Evolutionary conservation across 2,113 vertebrate species (phyloP).

Genomic region (Madoqua kirkii): DNA sequence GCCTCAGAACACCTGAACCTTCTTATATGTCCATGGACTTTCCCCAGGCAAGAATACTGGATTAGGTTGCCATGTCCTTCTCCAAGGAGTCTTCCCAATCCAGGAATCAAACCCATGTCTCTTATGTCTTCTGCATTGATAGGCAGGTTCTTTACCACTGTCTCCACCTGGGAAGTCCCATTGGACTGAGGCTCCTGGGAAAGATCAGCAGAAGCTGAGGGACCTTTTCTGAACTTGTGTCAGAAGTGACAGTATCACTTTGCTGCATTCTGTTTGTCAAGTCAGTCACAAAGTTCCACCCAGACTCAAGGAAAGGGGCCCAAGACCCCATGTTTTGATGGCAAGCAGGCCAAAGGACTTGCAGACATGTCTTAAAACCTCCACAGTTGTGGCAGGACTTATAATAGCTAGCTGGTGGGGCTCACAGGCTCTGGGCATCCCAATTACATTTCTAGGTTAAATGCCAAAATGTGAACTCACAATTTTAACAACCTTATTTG

Average conservation of each 20-base stretch:
- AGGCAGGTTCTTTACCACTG: rapidly evolving
- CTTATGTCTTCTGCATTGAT: background rate
- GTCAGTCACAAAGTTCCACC: background rate
- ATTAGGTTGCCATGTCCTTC: background rate
- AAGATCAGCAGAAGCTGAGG: background rate
- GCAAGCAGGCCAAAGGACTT: background rate
- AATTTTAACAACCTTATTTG: background rate
- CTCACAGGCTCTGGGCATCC: background rate
- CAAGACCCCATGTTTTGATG: background rate
- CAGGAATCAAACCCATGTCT: background rate
- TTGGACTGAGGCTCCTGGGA: background rate
- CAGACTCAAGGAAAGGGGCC: background rate
- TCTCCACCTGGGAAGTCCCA: background rate
- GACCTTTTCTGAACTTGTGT: background rate
- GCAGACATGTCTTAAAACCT: background rate
- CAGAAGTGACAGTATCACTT: background rate
- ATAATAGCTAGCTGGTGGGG: background rate
- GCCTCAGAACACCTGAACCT: background rate
- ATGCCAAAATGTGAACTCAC: background rate
- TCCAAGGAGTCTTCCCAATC: background rate
- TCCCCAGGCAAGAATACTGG: background rate
- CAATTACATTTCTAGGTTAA: background rate
- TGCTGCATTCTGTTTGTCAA: background rate
- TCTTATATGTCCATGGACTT: background rate
- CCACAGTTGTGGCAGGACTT: too few relatives aligned